Evolutionary conservation across 2,888 invertebrate species (phyloP).

Genomic region (Nephrotoma flavescens): DNA sequence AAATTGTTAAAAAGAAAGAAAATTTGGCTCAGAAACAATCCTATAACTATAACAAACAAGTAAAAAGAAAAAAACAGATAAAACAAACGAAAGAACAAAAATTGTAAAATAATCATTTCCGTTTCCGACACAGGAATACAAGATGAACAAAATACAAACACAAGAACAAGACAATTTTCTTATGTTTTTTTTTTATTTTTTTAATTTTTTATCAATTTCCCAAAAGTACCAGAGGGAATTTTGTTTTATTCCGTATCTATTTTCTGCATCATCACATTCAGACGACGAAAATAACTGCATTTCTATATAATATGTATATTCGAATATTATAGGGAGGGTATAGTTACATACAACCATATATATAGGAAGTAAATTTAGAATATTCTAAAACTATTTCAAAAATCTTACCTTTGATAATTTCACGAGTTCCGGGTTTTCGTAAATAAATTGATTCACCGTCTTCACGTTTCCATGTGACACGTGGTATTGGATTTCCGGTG

Average conservation of each 20-base stretch:
- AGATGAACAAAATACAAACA: neutral
- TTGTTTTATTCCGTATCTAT: neutral
- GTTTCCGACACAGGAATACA: neutral
- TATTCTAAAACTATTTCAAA: neutral
- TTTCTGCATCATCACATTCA: neutral
- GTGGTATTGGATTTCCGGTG: conserved; percentile 62
- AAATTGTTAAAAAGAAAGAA: neutral
- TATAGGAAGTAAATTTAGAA: neutral
- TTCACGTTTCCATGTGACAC: conserved; percentile 67
- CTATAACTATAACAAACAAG: too few species aligned
- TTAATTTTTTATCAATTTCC: neutral
- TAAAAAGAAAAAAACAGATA: neutral
- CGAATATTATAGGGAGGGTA: neutral
- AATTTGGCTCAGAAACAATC: neutral
- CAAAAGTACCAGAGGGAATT: neutral
- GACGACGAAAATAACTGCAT: neutral
- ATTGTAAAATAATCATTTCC: conserved; percentile 1
- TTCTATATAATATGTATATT: neutral
- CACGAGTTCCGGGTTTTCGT: conserved; percentile 35
- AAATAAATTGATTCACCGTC: conserved; percentile 48
- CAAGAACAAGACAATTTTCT: conserved; percentile 1
- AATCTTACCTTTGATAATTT: conserved; percentile 27
- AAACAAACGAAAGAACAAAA: neutral
- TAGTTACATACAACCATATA: neutral
- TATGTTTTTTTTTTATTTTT: neutral